A percentile compares a stretch with the other conserved stretches of the same genome.
These are phyloP conservation scores for Amblyraja radiata DNA, from an alignment of 2,797 vertebrate genomes.

Conservation along the genomic window DNA sequence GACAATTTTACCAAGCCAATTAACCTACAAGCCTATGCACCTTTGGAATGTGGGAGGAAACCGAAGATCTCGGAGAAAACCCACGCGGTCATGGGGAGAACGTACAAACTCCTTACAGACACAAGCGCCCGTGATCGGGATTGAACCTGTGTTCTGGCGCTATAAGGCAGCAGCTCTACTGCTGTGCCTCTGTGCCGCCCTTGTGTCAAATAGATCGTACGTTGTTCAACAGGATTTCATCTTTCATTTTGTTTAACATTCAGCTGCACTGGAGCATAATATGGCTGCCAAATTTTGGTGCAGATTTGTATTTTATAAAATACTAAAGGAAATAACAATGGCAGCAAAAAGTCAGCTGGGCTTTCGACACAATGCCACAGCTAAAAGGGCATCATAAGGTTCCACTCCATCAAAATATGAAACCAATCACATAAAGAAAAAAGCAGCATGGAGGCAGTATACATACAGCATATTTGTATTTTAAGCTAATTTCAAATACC, in stretches of 20 bases:
- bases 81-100: too few species aligned
- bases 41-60: too few species aligned
- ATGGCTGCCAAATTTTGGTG: background rate
- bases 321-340: slow-evolving; percentile 5
- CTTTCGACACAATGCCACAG: background rate
- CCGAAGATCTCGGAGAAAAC: too few species aligned
- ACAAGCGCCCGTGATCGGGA: too few species aligned
- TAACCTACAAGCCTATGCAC: too few species aligned
- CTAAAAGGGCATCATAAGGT: background rate
- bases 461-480: slow-evolving; percentile 4
- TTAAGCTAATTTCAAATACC: background rate
- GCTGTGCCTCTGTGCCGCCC: too few species aligned
- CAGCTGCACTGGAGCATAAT: background rate
- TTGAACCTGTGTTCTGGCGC: too few species aligned
- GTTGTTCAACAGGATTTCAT: background rate
- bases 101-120: too few species aligned
- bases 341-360: slow-evolving; percentile 2
- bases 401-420: slow-evolving; percentile 4
- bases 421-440: background rate
- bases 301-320: slow-evolving; percentile 16
- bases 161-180: too few species aligned
- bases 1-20: too few species aligned
- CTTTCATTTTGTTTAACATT: slow-evolving; percentile 12
- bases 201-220: background rate
- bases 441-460: background rate